Conservation (phyloP, 2,797 vertebrate genomes). For the Pangasius djambal region DNA sequence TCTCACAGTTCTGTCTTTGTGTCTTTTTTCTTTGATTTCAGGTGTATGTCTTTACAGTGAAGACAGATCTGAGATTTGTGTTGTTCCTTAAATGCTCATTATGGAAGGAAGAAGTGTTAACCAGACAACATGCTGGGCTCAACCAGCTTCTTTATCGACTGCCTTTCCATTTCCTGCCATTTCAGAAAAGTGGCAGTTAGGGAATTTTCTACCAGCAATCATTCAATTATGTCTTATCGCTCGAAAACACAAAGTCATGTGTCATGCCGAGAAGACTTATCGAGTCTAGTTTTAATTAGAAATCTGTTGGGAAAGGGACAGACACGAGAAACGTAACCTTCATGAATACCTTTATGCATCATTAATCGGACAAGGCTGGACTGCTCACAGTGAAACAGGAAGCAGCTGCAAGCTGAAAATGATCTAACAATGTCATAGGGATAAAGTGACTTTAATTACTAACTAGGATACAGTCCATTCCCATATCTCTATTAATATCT, state of each 20-base stretch:
- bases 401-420: slow-evolving; percentile 32
- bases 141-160: slow-evolving; percentile 43
- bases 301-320: slow-evolving; percentile 45
- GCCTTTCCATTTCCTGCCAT: slow-evolving; percentile 34
- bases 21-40: slow-evolving; percentile 1
- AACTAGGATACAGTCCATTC: not conserved
- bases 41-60: not conserved
- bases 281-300: slow-evolving; percentile 57
- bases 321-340: slow-evolving; percentile 48
- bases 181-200: slow-evolving; percentile 46
- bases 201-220: slow-evolving; percentile 52
- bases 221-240: slow-evolving; percentile 59
- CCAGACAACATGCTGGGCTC: slow-evolving; percentile 27
- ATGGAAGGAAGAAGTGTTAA: slow-evolving; percentile 21
- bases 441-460: slow-evolving; percentile 23
- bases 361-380: slow-evolving; percentile 50
- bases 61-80: slow-evolving; percentile 12
- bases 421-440: slow-evolving; percentile 17
- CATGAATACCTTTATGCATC: slow-evolving; percentile 57
- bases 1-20: slow-evolving; percentile 5
- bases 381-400: slow-evolving; percentile 43
- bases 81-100: slow-evolving; percentile 33
- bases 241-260: slow-evolving; percentile 47
- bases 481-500: not conserved
- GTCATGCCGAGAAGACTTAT: slow-evolving; percentile 41